Conservation (phyloP, 2,888 invertebrate species). For the Rugalucina vietnamica region DNA sequence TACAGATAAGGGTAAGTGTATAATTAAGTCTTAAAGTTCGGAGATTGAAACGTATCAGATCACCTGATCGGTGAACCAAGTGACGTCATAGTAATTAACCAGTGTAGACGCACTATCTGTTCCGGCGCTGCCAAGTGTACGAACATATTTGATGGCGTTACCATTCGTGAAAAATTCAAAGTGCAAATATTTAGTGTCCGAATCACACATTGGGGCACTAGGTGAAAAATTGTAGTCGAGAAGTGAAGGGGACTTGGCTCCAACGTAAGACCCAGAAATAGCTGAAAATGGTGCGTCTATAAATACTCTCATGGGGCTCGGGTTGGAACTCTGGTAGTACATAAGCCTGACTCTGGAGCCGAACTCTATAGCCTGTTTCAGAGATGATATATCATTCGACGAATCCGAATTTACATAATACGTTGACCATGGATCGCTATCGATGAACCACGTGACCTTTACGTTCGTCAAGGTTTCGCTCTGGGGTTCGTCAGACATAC, state of each 20-base stretch:
- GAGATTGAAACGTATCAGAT: too few species aligned
- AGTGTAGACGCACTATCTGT: neutral
- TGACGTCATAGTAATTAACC: neutral
- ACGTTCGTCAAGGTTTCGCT: neutral
- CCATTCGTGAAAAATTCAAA: neutral
- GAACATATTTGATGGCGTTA: neutral
- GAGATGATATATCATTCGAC: neutral
- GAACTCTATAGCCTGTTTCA: neutral
- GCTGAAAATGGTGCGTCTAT: neutral
- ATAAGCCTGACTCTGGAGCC: neutral
- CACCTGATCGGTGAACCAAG: too few species aligned
- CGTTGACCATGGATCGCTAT: neutral
- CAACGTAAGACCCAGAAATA: neutral
- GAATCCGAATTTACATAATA: neutral
- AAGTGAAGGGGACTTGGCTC: neutral
- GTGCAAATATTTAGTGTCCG: neutral
- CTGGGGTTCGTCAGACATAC: neutral
- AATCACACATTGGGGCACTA: neutral
- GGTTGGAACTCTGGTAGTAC: neutral
- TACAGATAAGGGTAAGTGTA: too few species aligned
- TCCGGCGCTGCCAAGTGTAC: neutral
- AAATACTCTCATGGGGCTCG: neutral
- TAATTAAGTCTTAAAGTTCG: too few species aligned
- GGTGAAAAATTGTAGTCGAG: neutral
- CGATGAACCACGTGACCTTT: neutral